These are phyloP conservation scores for Canis aureus DNA, from an alignment of 2,113 vertebrate genomes.

Conservation along the genomic window DNA sequence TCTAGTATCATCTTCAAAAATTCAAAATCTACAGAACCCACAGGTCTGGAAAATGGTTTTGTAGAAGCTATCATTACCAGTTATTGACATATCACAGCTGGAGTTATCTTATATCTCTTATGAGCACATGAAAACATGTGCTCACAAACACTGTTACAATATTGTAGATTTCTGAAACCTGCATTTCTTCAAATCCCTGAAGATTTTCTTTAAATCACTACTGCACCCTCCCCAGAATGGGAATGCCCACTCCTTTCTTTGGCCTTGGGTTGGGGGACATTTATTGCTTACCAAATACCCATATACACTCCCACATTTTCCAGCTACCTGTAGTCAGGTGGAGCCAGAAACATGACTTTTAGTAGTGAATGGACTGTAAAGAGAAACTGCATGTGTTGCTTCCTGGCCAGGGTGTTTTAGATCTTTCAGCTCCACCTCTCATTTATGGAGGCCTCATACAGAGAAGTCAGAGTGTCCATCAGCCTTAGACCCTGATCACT, in stretches of 20 bases:
- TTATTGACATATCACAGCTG: not conserved
- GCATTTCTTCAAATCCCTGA: not conserved
- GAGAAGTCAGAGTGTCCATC: not conserved
- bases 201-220: not conserved
- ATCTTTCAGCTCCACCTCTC: not conserved
- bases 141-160: not conserved
- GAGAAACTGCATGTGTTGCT: not conserved
- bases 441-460: not conserved
- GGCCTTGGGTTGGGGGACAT: not conserved
- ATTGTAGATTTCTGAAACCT: not conserved
- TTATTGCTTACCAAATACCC: not conserved
- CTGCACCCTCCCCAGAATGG: not conserved
- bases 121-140: not conserved
- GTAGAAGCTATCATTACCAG: not conserved
- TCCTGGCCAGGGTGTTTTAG: not conserved
- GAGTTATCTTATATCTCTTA: not conserved
- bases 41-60: constrained; percentile 33
- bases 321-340: not conserved
- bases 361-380: not conserved
- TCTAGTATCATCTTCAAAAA: constrained; percentile 52
- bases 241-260: not conserved
- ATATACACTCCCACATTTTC: not conserved
- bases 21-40: constrained; percentile 8
- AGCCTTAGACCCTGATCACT: not conserved
- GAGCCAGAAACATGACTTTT: not conserved